Base-by-base conservation (phyloP, 2,888 invertebrate genomes). In the Limulus polyphemus region DNA sequence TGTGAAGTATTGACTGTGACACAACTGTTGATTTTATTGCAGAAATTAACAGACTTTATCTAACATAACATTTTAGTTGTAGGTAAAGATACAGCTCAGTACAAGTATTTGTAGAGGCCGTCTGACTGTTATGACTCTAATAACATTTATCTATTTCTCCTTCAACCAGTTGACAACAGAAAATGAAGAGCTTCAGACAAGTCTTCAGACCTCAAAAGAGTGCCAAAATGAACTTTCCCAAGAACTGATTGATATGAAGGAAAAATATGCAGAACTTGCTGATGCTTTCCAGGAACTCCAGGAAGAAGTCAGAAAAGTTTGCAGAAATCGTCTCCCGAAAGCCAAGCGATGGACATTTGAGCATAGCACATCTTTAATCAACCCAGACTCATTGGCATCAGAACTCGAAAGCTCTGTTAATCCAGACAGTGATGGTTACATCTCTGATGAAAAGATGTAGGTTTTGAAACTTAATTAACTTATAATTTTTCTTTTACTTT, bases 181-280 rank as follows among this genome's bases (percentile, higher is more conserved):
- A 74, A 93, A 94, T 74, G 90, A 90, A 69, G 92, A 93, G 73
- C 83, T 93, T 61, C 78, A 85, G 68, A 83, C 86, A 68, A 84
- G 90, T 71, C 81, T 98, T 71, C 84, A 86, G 73, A 89, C 93
- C 71, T 90, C 94, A 65, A 86, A 85, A 75, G 91, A 92, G 70
- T 90, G 90, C 74, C 97, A 98, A 79, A 88, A 90, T 77, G 87
- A 89, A 69, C 82, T 98, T 60, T 89, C 92, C 0, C 81, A 85
- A 47, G 97, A 95, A 79, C 79, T 97, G 75, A 86, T 87, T 0
- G 94, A 94, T 75, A 84, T 91, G 69, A 93, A 94, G 77, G 86
- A 79, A 67, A 73, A 76, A 59, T 79, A 80, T 62, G 64, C 62
- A 49, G 66, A 63, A 49, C 65, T 70, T 54, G 59, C 69, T 58